A percentile compares a stretch with the other conserved stretches of the same genome.
Conservation (phyloP, 2,888 invertebrate genomes). For the Meliscaeva auricollis region DNA sequence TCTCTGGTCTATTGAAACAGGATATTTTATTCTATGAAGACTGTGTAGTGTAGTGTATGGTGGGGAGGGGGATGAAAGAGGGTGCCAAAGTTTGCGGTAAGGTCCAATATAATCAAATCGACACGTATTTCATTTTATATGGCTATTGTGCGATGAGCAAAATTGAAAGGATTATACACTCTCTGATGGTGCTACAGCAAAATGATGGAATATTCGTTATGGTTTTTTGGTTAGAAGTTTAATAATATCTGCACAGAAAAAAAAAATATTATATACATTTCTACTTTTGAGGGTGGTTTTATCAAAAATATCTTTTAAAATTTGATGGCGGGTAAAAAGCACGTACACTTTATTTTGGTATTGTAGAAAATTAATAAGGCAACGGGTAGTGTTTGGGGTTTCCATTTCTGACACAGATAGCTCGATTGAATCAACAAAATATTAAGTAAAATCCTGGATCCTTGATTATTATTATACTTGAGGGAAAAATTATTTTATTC, state of each 20-base stretch:
- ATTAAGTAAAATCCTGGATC: too few relatives aligned
- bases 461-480: too few relatives aligned
- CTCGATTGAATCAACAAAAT: neutral
- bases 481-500: too few relatives aligned
- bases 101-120: slow-evolving; percentile 69
- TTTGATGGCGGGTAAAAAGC: neutral
- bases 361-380: neutral
- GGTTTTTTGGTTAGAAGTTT: neutral
- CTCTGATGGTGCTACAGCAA: neutral
- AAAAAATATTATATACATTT: neutral
- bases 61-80: neutral
- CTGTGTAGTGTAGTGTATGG: too few relatives aligned
- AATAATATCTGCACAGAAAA: too few relatives aligned
- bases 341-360: neutral
- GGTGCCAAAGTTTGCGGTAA: slow-evolving; percentile 48
- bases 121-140: slow-evolving; percentile 70
- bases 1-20: neutral
- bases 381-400: neutral
- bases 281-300: neutral
- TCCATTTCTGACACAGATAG: neutral
- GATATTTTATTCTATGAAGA: neutral
- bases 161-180: slow-evolving; percentile 37
- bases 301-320: neutral
- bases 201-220: neutral
- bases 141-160: slow-evolving; percentile 45